Evolutionary conservation across 1,140 invertebrate species (phyloP), one percentile per base, ranked within the genome.

Genomic region (Oryctes rhinoceros): DNA sequence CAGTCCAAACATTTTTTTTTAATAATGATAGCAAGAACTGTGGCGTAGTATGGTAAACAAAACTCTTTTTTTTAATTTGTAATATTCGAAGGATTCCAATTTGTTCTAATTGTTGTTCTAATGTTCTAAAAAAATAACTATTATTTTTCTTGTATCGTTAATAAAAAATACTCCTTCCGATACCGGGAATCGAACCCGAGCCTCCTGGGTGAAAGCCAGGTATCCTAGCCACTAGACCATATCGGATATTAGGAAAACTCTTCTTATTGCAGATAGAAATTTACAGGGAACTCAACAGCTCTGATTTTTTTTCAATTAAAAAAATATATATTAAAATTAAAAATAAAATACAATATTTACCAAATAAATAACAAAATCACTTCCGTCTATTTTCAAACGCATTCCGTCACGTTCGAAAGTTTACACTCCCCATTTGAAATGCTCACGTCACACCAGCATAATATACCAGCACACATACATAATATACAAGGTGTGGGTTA

Each of bases 181-280:
- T 79, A 79, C 79, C 79, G 79, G 79, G 79, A 79, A 79, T 79
- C 79, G 79, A 79, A 79, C 79, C 79, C 79, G 79, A 79, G 79
- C 79, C 79, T 79, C 79, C 79, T 79, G 79, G 79, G 79, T 79
- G 79, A 79, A 79, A 79, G 79, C 79, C 79, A 79, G 79, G 79
- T 79, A 79, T 79, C 79, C 79, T 79, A 79, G 79, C 79, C 79
- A 79, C 79, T 79, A 79, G 79, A 79, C 79, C 79, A 79, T 79
- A 79, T 75, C 79, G 78, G 78, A 79, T 78, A 76, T 67, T 3
- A 49, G n/a, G 1, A 1, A 49, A n/a, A n/a, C n/a, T n/a, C n/a
- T n/a, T n/a, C 24, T 30, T 30, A 30, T 30, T 30, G 24, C 0
- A 44, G 39, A 10, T 1, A 44, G 5, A 44, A 44, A 44, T 44